Conservation (phyloP, 2,888 invertebrate species). For the Amphipoea lucens region DNA sequence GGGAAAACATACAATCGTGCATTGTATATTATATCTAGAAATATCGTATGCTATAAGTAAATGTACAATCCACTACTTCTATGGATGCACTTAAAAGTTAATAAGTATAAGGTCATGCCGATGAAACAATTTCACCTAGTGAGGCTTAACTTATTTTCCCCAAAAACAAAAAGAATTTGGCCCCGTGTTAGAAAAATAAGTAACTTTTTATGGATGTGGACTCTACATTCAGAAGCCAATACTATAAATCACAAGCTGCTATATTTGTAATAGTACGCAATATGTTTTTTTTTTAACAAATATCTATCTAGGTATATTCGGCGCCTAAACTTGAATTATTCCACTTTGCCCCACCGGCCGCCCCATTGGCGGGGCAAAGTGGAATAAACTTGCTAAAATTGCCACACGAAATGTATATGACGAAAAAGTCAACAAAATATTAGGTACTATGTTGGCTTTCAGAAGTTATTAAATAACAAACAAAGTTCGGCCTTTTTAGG, state of each 20-base stretch:
- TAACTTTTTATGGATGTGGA: not conserved
- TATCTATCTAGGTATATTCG: not conserved
- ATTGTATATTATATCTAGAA: too few species aligned
- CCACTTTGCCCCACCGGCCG: too few species aligned
- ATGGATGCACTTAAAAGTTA: not conserved
- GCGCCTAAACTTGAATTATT: constrained; percentile 11
- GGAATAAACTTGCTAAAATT: constrained; percentile 2
- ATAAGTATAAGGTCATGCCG: not conserved
- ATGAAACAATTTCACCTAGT: not conserved
- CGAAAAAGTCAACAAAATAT: constrained; percentile 11
- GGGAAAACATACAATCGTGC: too few species aligned
- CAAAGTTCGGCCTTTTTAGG: constrained; percentile 8
- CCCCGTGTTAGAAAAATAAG: not conserved
- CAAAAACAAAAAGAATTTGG: not conserved
- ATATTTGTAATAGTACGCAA: not conserved
- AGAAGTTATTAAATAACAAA: constrained; percentile 34
- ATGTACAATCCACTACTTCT: too few species aligned
- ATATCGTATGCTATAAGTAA: too few species aligned
- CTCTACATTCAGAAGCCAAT: not conserved
- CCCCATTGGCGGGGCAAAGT: too few species aligned
- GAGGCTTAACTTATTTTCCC: too few species aligned
- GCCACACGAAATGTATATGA: constrained; percentile 15
- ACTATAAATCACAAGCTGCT: constrained; percentile 6
- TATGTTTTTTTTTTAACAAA: constrained; percentile 1
- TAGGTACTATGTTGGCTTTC: not conserved